Evolutionary conservation across 2,888 invertebrate genomes (phyloP).

Genomic region (Netelia virgata): DNA sequence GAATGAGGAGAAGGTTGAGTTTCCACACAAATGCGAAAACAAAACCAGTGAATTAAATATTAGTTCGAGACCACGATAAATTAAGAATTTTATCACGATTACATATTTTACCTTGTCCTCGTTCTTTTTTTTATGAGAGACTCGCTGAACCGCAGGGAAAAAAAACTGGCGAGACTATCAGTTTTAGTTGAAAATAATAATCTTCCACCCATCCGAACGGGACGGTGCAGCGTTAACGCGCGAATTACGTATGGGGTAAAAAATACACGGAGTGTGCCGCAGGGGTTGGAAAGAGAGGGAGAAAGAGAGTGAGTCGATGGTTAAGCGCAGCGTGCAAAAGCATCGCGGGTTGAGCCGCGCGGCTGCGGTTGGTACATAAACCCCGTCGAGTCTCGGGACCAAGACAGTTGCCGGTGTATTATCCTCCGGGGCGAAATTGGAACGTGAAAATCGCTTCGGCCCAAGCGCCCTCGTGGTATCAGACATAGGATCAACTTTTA

Average conservation of each 20-base stretch:
- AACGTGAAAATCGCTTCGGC: constrained; percentile 76
- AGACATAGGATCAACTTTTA: constrained; percentile 82
- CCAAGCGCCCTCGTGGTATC: constrained; percentile 70
- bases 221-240: not conserved
- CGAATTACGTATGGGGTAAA: constrained; percentile 38
- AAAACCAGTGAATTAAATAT: too few species aligned
- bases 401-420: constrained; percentile 73
- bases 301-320: not conserved
- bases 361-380: constrained; percentile 25
- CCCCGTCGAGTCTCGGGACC: constrained; percentile 31
- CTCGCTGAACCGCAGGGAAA: too few species aligned
- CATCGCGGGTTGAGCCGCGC: not conserved
- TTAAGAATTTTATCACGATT: too few species aligned
- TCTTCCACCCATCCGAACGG: constrained; percentile 20
- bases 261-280: constrained; percentile 11
- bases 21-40: not conserved
- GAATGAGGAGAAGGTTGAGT: not conserved
- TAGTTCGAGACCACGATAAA: too few species aligned
- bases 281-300: constrained; percentile 55
- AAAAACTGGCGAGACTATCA: not conserved
- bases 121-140: too few species aligned
- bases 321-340: constrained; percentile 13
- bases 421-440: constrained; percentile 74
- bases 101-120: too few species aligned
- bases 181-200: constrained; percentile 46